phyloP scores from a whole-genome alignment of 2,797 vertebrate genomes.

The Chaenodraco wilsoni region DNA sequence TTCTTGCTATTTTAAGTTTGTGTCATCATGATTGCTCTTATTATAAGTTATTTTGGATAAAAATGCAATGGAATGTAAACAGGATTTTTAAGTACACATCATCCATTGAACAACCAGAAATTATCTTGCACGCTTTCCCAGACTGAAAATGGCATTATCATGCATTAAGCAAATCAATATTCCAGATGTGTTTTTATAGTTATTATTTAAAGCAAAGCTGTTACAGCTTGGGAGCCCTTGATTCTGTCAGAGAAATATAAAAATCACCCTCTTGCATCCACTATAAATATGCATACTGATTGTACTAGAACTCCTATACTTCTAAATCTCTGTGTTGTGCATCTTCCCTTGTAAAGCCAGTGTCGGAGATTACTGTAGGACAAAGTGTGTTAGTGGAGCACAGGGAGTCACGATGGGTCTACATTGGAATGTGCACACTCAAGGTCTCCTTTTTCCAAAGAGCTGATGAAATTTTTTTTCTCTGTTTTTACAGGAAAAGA shows the following conservation, averaged over 20 bases:
- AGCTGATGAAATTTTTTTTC: conserved; percentile 30
- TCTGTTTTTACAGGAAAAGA: conserved; percentile 37
- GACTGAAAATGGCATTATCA: not conserved
- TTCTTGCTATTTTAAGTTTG: too few relatives aligned
- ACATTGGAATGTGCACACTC: conserved; percentile 61
- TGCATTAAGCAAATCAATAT: not conserved
- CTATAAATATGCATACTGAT: conserved; percentile 14
- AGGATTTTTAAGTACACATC: not conserved
- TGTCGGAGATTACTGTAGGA: not conserved
- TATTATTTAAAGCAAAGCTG: too few relatives aligned
- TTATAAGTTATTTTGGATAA: too few relatives aligned
- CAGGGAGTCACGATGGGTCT: conserved; percentile 41
- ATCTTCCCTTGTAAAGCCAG: not conserved
- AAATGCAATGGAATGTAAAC: too few relatives aligned
- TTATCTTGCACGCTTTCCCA: not conserved
- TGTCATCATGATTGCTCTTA: too few relatives aligned
- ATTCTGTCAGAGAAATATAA: conserved; percentile 9
- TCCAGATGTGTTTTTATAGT: too few relatives aligned
- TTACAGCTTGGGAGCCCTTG: not conserved
- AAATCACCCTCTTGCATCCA: not conserved
- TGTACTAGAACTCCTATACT: not conserved
- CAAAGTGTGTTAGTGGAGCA: not conserved
- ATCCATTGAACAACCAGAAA: not conserved
- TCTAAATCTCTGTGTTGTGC: not conserved
- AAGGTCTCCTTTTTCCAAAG: conserved; percentile 23